These are phyloP conservation scores for Hypomecis punctinalis DNA, from an alignment of 2,888 invertebrate genomes.

Conservation along the genomic window DNA sequence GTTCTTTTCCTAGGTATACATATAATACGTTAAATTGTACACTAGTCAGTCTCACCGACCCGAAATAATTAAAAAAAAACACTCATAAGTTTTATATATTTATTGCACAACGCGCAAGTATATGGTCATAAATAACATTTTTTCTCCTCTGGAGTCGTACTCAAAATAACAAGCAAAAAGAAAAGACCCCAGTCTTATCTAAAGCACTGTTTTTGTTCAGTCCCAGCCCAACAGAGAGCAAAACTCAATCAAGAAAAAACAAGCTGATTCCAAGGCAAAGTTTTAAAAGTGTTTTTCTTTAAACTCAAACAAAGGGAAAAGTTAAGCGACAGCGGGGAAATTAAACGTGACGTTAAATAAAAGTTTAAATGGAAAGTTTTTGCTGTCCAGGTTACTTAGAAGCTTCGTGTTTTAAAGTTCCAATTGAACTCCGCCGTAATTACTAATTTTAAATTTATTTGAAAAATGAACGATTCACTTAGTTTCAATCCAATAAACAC, in stretches of 20 bases:
- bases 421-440: constrained; percentile 2
- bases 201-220: constrained; percentile 37
- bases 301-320: constrained; percentile 63
- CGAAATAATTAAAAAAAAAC: too few relatives aligned
- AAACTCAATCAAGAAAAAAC: constrained; percentile 57
- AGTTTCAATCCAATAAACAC: background rate
- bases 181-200: constrained; percentile 34
- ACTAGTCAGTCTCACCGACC: too few relatives aligned
- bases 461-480: background rate
- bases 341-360: constrained; percentile 63
- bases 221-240: constrained; percentile 49
- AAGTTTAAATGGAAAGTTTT: constrained; percentile 49
- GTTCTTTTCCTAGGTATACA: too few relatives aligned
- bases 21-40: too few relatives aligned
- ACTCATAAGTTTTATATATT: background rate
- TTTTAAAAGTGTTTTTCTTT: constrained; percentile 68
- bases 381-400: constrained; percentile 34
- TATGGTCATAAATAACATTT: background rate
- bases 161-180: constrained; percentile 22
- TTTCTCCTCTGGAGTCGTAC: background rate
- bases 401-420: constrained; percentile 22
- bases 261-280: constrained; percentile 52
- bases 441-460: background rate
- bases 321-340: constrained; percentile 53
- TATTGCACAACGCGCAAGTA: background rate